Evolutionary conservation across 1,140 invertebrate genomes (phyloP).

Genomic region (Antheraea mylitta): DNA sequence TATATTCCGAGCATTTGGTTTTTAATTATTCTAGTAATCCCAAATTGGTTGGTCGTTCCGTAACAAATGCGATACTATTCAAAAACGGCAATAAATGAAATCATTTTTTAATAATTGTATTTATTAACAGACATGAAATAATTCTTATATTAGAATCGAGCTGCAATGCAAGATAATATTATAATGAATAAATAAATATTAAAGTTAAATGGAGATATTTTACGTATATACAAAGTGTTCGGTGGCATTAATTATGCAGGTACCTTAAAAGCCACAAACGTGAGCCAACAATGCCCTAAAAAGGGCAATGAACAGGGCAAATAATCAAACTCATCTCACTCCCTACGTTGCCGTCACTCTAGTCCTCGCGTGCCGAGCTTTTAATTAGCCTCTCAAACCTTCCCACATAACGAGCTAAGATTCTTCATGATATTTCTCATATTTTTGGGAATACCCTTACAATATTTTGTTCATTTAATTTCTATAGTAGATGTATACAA

Average conservation of each 20-base stretch:
- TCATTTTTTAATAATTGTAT: no score
- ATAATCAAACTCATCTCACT: slow-evolving; percentile 18
- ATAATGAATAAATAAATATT: not conserved
- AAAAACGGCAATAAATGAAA: no score
- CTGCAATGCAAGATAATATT: no score
- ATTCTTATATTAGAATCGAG: no score
- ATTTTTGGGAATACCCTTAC: not conserved
- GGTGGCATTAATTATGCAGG: not conserved
- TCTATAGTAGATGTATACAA: not conserved
- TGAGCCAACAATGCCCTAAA: slow-evolving; percentile 20
- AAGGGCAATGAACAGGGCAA: slow-evolving; percentile 29
- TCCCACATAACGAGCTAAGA: slow-evolving; percentile 11
- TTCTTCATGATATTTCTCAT: slow-evolving; percentile 9
- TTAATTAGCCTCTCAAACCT: slow-evolving; percentile 43
- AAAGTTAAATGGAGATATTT: not conserved
- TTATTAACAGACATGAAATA: no score
- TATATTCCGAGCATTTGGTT: no score
- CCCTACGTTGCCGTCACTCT: slow-evolving; percentile 15
- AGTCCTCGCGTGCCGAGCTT: slow-evolving; percentile 31
- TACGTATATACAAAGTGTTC: not conserved
- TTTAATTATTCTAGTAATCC: no score
- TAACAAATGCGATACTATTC: no score
- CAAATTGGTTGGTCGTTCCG: no score
- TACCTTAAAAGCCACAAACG: not conserved
- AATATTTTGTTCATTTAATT: not conserved